These are phyloP conservation scores for Euproctis similis DNA, from an alignment of 2,888 invertebrate species.

Conservation along the genomic window DNA sequence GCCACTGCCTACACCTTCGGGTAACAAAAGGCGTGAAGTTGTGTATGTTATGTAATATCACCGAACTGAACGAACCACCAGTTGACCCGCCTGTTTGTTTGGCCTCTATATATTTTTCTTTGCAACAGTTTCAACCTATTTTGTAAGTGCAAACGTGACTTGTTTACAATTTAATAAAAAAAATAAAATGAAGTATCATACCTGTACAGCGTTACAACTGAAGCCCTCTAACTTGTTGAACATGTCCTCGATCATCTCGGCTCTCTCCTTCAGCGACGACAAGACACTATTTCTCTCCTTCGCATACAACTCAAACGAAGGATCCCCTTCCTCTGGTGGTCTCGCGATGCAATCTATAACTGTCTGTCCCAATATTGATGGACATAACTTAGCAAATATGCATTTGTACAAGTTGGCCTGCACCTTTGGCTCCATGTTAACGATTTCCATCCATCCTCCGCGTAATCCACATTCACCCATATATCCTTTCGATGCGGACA, in stretches of 20 bases:
- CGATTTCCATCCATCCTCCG: constrained; percentile 76
- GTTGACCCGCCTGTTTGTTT: too few species aligned
- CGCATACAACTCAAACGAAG: constrained; percentile 84
- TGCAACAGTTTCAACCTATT: too few species aligned
- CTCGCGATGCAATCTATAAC: constrained; percentile 82
- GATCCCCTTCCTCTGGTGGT: constrained; percentile 88
- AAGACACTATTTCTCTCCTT: constrained; percentile 84
- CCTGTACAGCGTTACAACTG: constrained; percentile 69
- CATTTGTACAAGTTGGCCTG: constrained; percentile 86
- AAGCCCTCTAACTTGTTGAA: constrained; percentile 91
- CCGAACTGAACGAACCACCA: too few species aligned
- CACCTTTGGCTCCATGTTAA: constrained; percentile 87
- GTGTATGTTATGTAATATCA: too few species aligned
- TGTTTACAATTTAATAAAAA: too few species aligned
- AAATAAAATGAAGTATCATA: too few species aligned
- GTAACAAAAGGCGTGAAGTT: too few species aligned
- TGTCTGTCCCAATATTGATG: constrained; percentile 92
- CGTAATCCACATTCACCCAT: constrained; percentile 92
- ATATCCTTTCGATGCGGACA: constrained; percentile 94
- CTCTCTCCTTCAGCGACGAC: constrained; percentile 81
- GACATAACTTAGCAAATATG: constrained; percentile 90
- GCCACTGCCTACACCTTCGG: too few species aligned
- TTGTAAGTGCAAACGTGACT: too few species aligned
- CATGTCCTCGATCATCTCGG: constrained; percentile 87
- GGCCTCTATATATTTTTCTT: too few species aligned